Percentiles rank a stretch among this genome's conserved stretches.
These are phyloP conservation scores for Oscarella lobularis DNA, from an alignment of 37 sponge, comb jelly and placozoan genomes.

Conservation along the genomic window DNA sequence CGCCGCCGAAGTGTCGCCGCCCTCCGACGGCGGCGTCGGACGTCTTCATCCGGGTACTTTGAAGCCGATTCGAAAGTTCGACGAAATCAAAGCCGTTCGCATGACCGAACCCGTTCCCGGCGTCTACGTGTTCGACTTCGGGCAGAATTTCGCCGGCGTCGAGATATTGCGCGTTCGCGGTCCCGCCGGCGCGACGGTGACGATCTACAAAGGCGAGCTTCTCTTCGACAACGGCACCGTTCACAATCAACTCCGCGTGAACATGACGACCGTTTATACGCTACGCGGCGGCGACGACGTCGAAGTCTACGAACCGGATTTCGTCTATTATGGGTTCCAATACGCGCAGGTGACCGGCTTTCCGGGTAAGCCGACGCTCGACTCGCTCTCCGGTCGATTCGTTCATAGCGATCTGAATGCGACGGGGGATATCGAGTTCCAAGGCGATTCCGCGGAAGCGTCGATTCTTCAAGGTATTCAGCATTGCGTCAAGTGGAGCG, in stretches of 20 bases:
- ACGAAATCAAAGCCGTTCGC: background rate
- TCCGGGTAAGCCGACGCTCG: background rate
- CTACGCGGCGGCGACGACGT: background rate
- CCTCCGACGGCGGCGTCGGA: too few species aligned
- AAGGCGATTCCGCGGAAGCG: background rate
- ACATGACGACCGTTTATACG: background rate
- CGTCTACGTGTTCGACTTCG: constrained; percentile 4
- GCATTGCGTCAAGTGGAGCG: background rate
- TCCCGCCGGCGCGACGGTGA: background rate
- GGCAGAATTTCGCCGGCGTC: background rate
- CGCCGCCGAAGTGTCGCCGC: too few species aligned
- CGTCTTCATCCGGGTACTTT: too few species aligned
- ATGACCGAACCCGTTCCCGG: background rate
- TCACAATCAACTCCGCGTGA: background rate
- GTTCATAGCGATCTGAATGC: background rate
- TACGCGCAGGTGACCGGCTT: constrained; percentile 8
- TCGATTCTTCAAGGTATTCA: background rate
- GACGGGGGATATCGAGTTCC: background rate
- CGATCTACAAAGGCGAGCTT: background rate
- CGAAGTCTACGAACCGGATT: too few species aligned
- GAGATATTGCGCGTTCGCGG: background rate
- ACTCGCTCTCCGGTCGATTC: background rate
- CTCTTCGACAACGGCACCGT: background rate
- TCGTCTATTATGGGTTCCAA: too few species aligned
- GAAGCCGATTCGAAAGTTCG: too few species aligned